These are phyloP conservation scores for Corythornis leucogaster DNA, from an alignment of 2,797 vertebrate genomes.

Conservation along the genomic window DNA sequence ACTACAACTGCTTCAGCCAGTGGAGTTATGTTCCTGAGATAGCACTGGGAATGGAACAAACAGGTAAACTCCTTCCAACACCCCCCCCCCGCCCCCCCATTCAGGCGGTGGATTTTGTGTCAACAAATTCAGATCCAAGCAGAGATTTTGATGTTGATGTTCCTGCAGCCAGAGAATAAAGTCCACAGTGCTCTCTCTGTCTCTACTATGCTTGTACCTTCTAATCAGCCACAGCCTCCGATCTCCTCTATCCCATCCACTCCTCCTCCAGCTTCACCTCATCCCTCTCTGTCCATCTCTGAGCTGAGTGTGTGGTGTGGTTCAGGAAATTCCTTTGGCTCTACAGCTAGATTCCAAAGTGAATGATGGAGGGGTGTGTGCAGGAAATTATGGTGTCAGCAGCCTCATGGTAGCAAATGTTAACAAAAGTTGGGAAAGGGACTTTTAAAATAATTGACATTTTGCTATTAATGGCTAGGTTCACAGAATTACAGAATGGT, in stretches of 20 bases:
- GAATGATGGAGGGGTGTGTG: not conserved
- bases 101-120: slow-evolving; percentile 46
- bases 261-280: not conserved
- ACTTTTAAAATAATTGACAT: accelerated
- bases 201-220: not conserved
- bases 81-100: not conserved
- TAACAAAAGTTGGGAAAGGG: not conserved
- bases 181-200: slow-evolving; percentile 10
- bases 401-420: not conserved
- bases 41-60: slow-evolving; percentile 42
- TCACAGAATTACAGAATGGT: not conserved
- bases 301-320: accelerated
- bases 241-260: not conserved
- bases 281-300: not conserved
- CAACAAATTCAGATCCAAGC: slow-evolving; percentile 65
- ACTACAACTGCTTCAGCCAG: slow-evolving; percentile 24
- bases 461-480: not conserved
- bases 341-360: not conserved
- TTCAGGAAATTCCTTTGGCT: not conserved
- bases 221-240: not conserved
- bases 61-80: slow-evolving; percentile 56
- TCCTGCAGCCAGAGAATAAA: slow-evolving; percentile 51
- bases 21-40: slow-evolving; percentile 35
- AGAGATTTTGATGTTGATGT: slow-evolving; percentile 60
- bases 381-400: not conserved